A percentile compares a stretch with the other conserved stretches of the same genome.
phyloP scores from a whole-genome alignment of 1,140 invertebrate species.

The Camponotus pennsylvanicus region DNA sequence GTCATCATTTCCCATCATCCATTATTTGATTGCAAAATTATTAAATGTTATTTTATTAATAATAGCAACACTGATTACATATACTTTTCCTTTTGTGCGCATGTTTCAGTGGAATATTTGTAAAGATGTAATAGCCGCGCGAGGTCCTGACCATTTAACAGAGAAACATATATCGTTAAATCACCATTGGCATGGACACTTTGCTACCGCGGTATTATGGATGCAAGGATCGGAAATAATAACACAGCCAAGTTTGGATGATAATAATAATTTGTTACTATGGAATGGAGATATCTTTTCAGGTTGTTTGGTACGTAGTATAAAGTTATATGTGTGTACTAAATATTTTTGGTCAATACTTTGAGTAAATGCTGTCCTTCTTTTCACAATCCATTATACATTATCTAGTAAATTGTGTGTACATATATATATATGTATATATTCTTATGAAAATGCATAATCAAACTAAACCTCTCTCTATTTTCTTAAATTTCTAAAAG shows the following conservation, averaged over 20 bases:
- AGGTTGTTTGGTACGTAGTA: constrained; percentile 81
- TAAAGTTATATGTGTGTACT: background rate
- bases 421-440: background rate
- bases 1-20: too few relatives aligned
- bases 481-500: background rate
- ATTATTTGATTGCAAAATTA: too few relatives aligned
- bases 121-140: constrained; percentile 80
- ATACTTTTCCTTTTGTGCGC: background rate
- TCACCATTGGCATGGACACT: constrained; percentile 90
- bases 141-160: constrained; percentile 85
- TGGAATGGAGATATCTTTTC: constrained; percentile 95
- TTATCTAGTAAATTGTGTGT: background rate
- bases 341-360: constrained; percentile 9
- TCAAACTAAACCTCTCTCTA: background rate
- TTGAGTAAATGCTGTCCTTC: background rate
- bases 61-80: background rate
- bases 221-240: constrained; percentile 88
- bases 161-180: constrained; percentile 72
- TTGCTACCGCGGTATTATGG: constrained; percentile 89
- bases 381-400: background rate
- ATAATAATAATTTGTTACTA: constrained; percentile 88
- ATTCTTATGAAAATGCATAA: background rate
- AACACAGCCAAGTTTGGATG: constrained; percentile 88
- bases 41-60: background rate
- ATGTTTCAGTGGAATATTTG: constrained; percentile 83